These are phyloP conservation scores for Bovichtus diacanthus DNA, from an alignment of 2,797 vertebrate species.

Conservation along the genomic window DNA sequence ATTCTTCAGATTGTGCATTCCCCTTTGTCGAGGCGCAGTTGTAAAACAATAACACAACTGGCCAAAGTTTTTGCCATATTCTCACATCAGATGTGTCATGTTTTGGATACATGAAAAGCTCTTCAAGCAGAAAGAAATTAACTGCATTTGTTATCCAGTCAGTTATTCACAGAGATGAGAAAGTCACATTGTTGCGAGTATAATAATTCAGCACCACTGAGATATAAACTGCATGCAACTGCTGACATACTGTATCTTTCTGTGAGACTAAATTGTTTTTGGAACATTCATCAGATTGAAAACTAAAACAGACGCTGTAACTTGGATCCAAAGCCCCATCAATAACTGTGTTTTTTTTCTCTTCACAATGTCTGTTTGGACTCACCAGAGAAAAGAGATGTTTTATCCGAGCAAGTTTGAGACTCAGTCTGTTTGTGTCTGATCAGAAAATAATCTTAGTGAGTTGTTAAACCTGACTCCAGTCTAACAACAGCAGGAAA, in stretches of 20 bases:
- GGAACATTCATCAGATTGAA: slow-evolving; percentile 62
- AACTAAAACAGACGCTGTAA: slow-evolving; percentile 74
- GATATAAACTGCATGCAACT: slow-evolving; percentile 55
- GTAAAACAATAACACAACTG: slow-evolving; percentile 56
- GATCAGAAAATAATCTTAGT: slow-evolving; percentile 67
- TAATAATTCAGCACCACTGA: slow-evolving; percentile 58
- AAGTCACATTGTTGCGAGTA: slow-evolving; percentile 53
- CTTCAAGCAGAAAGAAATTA: slow-evolving; percentile 55
- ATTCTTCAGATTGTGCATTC: slow-evolving; percentile 55
- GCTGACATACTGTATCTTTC: slow-evolving; percentile 58
- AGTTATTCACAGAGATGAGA: slow-evolving; percentile 57
- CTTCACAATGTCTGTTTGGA: slow-evolving; percentile 55
- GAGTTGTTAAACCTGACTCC: slow-evolving; percentile 70
- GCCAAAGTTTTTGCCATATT: slow-evolving; percentile 46
- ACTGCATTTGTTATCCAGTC: slow-evolving; percentile 55
- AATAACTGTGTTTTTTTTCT: slow-evolving; percentile 45
- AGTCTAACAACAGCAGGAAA: slow-evolving; percentile 55
- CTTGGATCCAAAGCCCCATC: slow-evolving; percentile 61
- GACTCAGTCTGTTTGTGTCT: slow-evolving; percentile 65
- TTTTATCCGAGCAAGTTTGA: slow-evolving; percentile 62
- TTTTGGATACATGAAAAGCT: slow-evolving; percentile 26
- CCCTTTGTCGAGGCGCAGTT: slow-evolving; percentile 43
- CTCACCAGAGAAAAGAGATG: slow-evolving; percentile 33
- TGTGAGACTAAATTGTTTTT: slow-evolving; percentile 62
- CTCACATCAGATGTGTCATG: slow-evolving; percentile 46